These are phyloP conservation scores for Onychorhynchus coronatus DNA, from an alignment of 2,113 vertebrate genomes.

Conservation along the genomic window DNA sequence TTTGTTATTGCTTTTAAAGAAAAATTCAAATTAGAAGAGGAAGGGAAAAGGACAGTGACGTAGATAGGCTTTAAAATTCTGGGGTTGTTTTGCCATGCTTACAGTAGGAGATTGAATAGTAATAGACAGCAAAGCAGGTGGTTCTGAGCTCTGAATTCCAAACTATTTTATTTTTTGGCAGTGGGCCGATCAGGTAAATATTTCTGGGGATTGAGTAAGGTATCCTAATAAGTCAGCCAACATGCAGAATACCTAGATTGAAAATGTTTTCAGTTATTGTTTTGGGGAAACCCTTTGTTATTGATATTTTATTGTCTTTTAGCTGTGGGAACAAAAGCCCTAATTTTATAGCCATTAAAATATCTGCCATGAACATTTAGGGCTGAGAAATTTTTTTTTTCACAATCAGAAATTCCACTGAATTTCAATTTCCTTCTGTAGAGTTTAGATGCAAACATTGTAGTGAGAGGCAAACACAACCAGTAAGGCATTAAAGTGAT, in stretches of 20 bases:
- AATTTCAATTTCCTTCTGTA: background rate
- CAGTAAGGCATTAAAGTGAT: background rate
- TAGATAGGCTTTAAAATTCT: background rate
- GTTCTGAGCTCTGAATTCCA: background rate
- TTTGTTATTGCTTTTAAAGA: background rate
- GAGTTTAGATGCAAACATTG: background rate
- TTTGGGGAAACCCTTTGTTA: background rate
- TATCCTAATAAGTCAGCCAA: background rate
- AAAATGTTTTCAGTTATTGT: background rate
- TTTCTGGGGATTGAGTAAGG: background rate
- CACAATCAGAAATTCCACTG: background rate
- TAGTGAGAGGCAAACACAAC: background rate
- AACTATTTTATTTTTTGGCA: background rate
- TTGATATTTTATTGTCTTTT: background rate
- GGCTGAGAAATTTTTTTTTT: background rate
- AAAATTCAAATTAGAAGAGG: background rate
- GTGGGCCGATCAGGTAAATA: background rate
- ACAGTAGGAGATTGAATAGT: background rate
- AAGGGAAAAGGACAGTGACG: fast-evolving
- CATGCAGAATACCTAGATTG: background rate
- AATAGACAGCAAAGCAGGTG: background rate
- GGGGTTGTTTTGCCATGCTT: background rate
- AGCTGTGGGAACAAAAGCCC: background rate
- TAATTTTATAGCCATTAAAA: background rate
- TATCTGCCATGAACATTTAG: background rate